Conservation (phyloP, 2,888 invertebrate species). For the Antheraea yamamai region DNA sequence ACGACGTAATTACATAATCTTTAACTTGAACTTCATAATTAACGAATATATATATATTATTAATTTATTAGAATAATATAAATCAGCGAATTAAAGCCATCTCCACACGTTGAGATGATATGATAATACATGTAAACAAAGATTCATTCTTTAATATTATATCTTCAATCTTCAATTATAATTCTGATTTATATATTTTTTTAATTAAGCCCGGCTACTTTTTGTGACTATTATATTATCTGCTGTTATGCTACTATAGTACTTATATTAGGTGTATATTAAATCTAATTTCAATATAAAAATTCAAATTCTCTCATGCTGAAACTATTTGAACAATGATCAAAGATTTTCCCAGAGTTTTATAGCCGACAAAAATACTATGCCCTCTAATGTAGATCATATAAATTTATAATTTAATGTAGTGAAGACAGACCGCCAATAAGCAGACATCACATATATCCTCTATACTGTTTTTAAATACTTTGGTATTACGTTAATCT, state of each 20-base stretch:
- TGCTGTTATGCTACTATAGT: neutral
- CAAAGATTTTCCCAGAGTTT: neutral
- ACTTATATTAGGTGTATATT: neutral
- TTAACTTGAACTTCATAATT: neutral
- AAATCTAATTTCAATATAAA: neutral
- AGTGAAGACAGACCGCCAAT: neutral
- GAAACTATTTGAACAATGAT: neutral
- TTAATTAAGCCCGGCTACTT: neutral
- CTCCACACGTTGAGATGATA: neutral
- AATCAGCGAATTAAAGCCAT: neutral
- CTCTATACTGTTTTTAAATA: neutral
- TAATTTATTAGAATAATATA: neutral
- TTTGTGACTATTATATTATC: neutral
- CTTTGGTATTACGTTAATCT: no score
- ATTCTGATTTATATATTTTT: neutral
- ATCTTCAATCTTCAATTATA: neutral
- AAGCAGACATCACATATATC: neutral
- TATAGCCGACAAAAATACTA: slow-evolving; percentile 3
- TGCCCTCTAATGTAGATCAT: neutral
- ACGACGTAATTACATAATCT: slow-evolving; percentile 5
- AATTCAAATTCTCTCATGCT: neutral
- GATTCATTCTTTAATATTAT: neutral
- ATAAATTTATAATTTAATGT: neutral
- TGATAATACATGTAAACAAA: neutral
- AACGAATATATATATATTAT: neutral